Conservation (phyloP, 2,888 invertebrate genomes). For the Malacosoma neustria region DNA sequence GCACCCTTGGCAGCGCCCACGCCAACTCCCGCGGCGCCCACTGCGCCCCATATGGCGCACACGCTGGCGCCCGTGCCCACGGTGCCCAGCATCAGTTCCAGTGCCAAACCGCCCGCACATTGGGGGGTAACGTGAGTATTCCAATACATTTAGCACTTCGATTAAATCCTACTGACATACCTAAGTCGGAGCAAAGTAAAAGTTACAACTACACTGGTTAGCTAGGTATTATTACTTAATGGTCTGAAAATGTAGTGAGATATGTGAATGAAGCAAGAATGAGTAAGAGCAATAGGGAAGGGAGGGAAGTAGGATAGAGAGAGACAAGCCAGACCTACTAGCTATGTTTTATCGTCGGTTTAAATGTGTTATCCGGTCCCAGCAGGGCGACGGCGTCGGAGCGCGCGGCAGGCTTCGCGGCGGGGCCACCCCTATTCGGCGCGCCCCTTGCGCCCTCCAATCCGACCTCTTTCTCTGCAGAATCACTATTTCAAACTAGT, state of each 20-base stretch:
- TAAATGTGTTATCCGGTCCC: slow-evolving; percentile 8
- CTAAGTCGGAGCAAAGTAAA: no score
- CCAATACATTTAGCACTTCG: no score
- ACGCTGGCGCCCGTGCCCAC: slow-evolving; percentile 68
- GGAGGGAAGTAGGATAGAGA: no score
- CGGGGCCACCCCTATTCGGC: slow-evolving; percentile 80
- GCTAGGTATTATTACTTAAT: no score
- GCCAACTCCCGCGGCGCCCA: slow-evolving; percentile 53
- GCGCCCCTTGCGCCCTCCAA: slow-evolving; percentile 79
- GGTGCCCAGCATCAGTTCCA: slow-evolving; percentile 65
- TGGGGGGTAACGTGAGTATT: slow-evolving; percentile 72
- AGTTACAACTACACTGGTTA: no score
- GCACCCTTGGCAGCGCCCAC: slow-evolving; percentile 56
- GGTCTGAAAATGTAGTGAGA: no score
- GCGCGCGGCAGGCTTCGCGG: slow-evolving; percentile 74
- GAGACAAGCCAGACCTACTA: no score
- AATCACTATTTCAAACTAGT: slow-evolving; percentile 90
- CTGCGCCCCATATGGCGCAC: slow-evolving; percentile 59
- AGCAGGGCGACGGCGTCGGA: slow-evolving; percentile 66
- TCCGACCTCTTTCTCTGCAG: slow-evolving; percentile 90
- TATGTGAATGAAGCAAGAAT: no score
- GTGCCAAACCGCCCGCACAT: slow-evolving; percentile 66
- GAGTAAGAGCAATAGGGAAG: no score
- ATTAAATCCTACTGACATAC: no score
- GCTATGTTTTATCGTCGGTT: no score